These are phyloP conservation scores for Andrena marginata DNA, from an alignment of 2,888 invertebrate genomes.

Conservation along the genomic window DNA sequence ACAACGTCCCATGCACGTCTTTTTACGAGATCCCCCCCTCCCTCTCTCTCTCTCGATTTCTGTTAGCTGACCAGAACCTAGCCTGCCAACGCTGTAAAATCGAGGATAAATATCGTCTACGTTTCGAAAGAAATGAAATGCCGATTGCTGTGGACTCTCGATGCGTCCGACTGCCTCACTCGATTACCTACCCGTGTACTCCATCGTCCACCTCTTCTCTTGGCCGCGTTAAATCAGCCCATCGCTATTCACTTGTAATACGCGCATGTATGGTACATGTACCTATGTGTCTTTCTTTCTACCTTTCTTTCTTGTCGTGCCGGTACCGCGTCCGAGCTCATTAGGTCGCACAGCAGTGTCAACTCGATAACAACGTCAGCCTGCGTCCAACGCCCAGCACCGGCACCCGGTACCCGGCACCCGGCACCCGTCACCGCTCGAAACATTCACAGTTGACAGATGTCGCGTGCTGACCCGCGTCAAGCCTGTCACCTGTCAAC, in stretches of 20 bases:
- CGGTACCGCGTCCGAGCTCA: conserved; percentile 58
- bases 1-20: conserved; percentile 60
- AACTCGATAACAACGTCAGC: conserved; percentile 74
- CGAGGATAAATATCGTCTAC: not conserved
- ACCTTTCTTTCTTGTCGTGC: conserved; percentile 28
- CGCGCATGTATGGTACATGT: conserved; percentile 16
- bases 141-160: too few species aligned
- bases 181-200: too few species aligned
- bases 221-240: too few species aligned
- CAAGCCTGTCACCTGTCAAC: conserved; percentile 82
- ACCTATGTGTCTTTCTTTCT: conserved; percentile 31
- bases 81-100: too few species aligned
- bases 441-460: conserved; percentile 83
- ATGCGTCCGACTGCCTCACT: too few species aligned
- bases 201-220: too few species aligned
- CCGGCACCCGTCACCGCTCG: conserved; percentile 74
- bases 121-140: conserved; percentile 8
- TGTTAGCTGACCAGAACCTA: too few species aligned
- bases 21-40: conserved; percentile 7
- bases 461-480: conserved; percentile 81
- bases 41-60: not conserved
- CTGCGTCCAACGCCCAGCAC: conserved; percentile 58
- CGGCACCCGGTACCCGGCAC: conserved; percentile 53
- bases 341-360: conserved; percentile 68
- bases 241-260: too few species aligned